These are phyloP conservation scores for Myiopsitta monachus DNA, from an alignment of 2,113 vertebrate species.

Conservation along the genomic window DNA sequence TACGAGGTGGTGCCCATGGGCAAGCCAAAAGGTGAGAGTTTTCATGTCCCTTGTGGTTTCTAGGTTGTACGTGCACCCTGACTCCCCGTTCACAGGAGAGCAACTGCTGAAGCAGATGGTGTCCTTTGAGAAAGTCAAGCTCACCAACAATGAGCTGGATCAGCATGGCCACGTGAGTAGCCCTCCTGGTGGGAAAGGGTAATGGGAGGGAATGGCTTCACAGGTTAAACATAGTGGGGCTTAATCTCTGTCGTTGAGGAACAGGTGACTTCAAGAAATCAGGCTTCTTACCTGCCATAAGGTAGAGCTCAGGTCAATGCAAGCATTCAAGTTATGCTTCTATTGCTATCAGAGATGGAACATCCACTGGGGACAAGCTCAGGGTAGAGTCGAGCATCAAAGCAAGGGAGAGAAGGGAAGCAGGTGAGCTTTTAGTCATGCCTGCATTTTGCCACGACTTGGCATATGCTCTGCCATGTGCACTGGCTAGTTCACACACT, in stretches of 20 bases:
- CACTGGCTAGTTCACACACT: accelerated
- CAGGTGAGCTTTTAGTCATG: neutral
- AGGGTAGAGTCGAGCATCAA: neutral
- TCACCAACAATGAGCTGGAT: conserved; percentile 98
- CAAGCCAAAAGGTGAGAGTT: neutral
- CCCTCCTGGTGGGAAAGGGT: neutral
- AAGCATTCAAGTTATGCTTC: neutral
- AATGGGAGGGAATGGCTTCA: neutral
- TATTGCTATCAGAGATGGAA: neutral
- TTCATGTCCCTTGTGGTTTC: neutral
- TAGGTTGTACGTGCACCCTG: conserved; percentile 96
- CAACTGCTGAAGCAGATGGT: conserved; percentile 98
- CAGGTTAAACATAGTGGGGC: neutral
- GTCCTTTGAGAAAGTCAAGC: conserved; percentile 98
- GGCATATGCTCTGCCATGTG: accelerated
- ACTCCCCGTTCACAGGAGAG: conserved; percentile 95
- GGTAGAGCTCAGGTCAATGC: neutral
- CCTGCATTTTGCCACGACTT: neutral
- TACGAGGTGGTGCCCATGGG: neutral
- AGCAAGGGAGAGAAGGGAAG: neutral
- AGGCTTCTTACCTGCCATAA: neutral
- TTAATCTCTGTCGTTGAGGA: neutral
- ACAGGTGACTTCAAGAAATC: neutral
- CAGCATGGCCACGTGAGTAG: conserved; percentile 94
- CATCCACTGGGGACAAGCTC: neutral